These are phyloP conservation scores for Cephus nigrinus DNA, from an alignment of 2,888 invertebrate species.

Conservation along the genomic window DNA sequence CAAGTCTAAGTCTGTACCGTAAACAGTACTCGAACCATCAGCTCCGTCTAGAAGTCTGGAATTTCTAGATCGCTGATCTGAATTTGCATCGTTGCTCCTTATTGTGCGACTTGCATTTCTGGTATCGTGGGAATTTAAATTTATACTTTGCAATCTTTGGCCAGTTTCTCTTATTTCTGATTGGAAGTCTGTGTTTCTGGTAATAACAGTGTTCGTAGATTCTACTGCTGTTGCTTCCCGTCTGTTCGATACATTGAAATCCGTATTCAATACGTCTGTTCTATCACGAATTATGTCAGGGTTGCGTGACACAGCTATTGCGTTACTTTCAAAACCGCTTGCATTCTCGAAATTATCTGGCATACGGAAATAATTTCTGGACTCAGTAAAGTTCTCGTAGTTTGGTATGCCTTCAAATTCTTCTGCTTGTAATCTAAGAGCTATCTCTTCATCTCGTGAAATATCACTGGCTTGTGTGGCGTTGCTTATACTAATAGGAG, in stretches of 20 bases:
- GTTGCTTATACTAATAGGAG: conserved; percentile 21
- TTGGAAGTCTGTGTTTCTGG: conserved; percentile 22
- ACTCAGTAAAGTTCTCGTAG: conserved; percentile 33
- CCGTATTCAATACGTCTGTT: conserved; percentile 15
- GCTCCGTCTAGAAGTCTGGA: conserved; percentile 61
- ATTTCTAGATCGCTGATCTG: conserved; percentile 44
- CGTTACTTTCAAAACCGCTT: conserved; percentile 11
- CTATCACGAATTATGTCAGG: not conserved
- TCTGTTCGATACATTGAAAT: conserved; percentile 25
- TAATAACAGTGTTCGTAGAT: not conserved
- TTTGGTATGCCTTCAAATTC: conserved; percentile 54
- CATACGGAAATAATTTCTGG: conserved; percentile 30
- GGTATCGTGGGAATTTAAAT: conserved; percentile 11
- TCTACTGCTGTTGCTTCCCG: conserved; percentile 14
- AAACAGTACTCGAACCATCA: conserved; percentile 60
- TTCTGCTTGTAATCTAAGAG: conserved; percentile 59
- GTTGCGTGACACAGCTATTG: conserved; percentile 1
- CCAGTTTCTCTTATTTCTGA: conserved; percentile 25
- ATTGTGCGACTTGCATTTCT: conserved; percentile 7
- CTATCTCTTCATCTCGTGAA: conserved; percentile 60
- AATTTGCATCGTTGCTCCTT: conserved; percentile 11
- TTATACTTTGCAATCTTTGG: conserved; percentile 27
- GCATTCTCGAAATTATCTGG: conserved; percentile 25
- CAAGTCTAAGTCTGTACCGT: conserved; percentile 59
- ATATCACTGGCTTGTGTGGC: conserved; percentile 38